Conservation (phyloP, 2,888 invertebrate genomes). For the Imbricaverruca yamaguchii region DNA sequence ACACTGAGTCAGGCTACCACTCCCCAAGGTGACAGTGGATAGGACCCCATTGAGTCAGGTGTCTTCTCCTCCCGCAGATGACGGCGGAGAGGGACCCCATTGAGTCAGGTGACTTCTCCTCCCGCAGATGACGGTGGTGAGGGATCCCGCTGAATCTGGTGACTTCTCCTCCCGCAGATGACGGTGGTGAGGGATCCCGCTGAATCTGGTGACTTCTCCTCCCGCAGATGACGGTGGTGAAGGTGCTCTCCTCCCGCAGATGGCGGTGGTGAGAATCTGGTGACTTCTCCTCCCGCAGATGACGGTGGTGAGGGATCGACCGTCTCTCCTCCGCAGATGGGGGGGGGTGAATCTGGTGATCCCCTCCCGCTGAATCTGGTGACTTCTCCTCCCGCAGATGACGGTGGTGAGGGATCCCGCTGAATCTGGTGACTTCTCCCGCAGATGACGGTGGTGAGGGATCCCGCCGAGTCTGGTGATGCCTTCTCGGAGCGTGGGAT, state of each 20-base stretch:
- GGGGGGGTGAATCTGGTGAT: constrained; percentile 30
- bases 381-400: no score
- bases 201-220: constrained; percentile 27
- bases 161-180: no score
- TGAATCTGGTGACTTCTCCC: constrained; percentile 27
- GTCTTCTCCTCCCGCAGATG: no score
- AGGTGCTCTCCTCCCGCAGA: constrained; percentile 45
- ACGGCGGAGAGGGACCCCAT: constrained; percentile 33
- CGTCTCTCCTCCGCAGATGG: no score
- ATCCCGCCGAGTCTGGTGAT: constrained; percentile 31
- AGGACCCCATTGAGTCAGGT: neutral
- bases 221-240: constrained; percentile 60
- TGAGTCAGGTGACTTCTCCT: constrained; percentile 27
- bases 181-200: constrained; percentile 33
- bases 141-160: neutral
- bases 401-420: constrained; percentile 33
- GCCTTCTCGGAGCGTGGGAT: constrained; percentile 45
- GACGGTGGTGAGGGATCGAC: no score
- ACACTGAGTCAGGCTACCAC: constrained; percentile 29
- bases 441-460: constrained; percentile 30
- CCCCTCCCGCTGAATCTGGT: neutral
- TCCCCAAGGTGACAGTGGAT: no score
- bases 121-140: neutral
- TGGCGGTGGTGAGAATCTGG: no score
- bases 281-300: no score